phyloP scores from a whole-genome alignment of 2,113 vertebrate species.

The Myrmecophaga tridactyla region DNA sequence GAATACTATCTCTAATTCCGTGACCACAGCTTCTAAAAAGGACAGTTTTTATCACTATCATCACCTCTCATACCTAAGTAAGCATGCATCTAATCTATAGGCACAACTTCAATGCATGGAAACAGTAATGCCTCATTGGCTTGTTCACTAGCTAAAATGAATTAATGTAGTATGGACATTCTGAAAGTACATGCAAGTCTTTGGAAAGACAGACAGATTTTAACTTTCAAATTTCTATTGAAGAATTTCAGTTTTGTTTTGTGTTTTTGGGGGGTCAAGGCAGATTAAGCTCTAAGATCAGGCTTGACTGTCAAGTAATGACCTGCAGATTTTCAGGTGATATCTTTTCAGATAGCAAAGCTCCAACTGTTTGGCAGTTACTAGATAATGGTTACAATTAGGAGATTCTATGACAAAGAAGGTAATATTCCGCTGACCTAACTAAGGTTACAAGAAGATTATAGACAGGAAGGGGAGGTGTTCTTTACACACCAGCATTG shows the following conservation, averaged over 20 bases:
- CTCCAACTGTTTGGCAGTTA: not conserved
- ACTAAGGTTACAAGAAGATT: not conserved
- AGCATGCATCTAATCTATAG: not conserved
- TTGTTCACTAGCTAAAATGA: slow-evolving; percentile 9
- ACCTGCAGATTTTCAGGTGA: slow-evolving; percentile 1
- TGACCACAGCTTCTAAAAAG: not conserved
- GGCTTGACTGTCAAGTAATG: not conserved
- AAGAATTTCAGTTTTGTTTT: slow-evolving; percentile 12
- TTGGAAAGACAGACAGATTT: not conserved
- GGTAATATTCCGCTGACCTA: not conserved
- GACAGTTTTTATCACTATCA: not conserved
- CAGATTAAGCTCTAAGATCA: not conserved
- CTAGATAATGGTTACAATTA: not conserved
- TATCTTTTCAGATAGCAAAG: slow-evolving; percentile 18
- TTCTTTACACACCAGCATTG: not conserved
- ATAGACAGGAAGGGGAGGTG: not conserved
- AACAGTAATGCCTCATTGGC: not conserved
- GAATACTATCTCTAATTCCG: not conserved
- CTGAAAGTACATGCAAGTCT: slow-evolving; percentile 25
- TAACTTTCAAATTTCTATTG: slow-evolving; percentile 3
- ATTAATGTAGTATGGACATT: not conserved
- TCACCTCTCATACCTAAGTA: not conserved
- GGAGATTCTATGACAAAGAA: not conserved
- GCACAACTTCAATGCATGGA: not conserved
- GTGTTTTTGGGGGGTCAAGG: not conserved